A percentile compares a stretch with the other conserved stretches of the same genome.
Evolutionary conservation across 2,888 invertebrate genomes (phyloP).

Genomic region (Nomada ruficornis): DNA sequence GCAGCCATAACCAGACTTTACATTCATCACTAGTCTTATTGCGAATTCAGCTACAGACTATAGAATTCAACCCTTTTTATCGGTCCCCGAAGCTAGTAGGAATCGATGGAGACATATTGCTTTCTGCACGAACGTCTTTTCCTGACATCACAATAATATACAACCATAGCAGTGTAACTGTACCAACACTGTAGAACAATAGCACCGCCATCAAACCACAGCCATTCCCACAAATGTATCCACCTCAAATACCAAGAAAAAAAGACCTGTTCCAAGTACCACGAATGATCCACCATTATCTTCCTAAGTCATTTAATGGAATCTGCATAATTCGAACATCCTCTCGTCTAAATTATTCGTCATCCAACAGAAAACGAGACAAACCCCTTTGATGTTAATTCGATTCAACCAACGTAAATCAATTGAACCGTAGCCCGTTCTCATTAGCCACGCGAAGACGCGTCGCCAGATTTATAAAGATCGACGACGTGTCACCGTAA

Average conservation of each 20-base stretch:
- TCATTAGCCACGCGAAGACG: constrained; percentile 35
- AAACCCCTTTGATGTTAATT: constrained; percentile 18
- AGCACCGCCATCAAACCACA: neutral
- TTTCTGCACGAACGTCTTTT: neutral
- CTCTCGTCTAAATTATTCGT: too few relatives aligned
- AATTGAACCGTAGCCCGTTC: constrained; percentile 8
- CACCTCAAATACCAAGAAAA: too few relatives aligned
- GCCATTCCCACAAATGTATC: neutral
- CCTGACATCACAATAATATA: neutral
- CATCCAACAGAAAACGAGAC: neutral
- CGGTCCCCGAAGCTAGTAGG: neutral
- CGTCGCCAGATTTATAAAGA: constrained; percentile 44
- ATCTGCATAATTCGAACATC: too few relatives aligned
- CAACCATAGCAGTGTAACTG: neutral
- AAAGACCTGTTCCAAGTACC: too few relatives aligned
- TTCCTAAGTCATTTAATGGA: too few relatives aligned
- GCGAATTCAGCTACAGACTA: neutral
- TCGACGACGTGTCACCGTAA: constrained; percentile 16
- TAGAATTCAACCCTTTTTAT: neutral
- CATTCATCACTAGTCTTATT: neutral
- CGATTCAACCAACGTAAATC: constrained; percentile 21
- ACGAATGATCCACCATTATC: too few relatives aligned
- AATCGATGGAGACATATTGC: constrained; percentile 6
- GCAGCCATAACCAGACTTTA: neutral
- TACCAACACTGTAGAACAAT: neutral